phyloP scores from a whole-genome alignment of 2,797 vertebrate genomes.

The Arctocebus calabarensis region DNA sequence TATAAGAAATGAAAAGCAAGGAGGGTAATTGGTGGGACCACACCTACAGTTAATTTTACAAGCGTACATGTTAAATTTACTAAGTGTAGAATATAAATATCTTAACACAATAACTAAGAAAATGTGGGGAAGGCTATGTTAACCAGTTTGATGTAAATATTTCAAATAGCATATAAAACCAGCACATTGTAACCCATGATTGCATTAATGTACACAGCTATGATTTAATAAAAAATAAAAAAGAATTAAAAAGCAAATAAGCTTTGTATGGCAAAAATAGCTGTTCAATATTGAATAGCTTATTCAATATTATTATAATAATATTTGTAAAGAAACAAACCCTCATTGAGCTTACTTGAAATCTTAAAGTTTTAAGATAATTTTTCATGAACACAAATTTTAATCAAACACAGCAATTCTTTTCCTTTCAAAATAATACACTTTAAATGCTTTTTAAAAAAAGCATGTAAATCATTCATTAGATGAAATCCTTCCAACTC shows the following conservation, averaged over 20 bases:
- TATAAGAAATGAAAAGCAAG: not conserved
- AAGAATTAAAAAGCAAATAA: not conserved
- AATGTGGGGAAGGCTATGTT: no score
- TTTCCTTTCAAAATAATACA: constrained; percentile 17
- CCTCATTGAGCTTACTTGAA: not conserved
- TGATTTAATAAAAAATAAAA: no score
- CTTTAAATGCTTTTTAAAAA: constrained; percentile 40
- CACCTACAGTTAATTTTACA: no score
- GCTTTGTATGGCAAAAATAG: not conserved
- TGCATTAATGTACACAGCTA: no score
- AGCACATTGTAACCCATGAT: no score
- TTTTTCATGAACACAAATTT: constrained; percentile 37
- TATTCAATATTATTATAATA: not conserved
- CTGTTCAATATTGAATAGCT: not conserved
- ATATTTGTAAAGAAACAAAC: constrained; percentile 5
- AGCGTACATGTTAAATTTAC: no score
- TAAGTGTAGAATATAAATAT: no score
- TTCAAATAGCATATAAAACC: no score
- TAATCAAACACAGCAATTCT: not conserved
- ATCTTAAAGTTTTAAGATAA: constrained; percentile 47
- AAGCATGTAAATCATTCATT: not conserved
- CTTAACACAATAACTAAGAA: no score
- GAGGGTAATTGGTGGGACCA: no score
- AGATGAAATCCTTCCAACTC: not conserved
- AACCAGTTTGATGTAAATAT: no score